Evolutionary conservation across 2,888 invertebrate genomes (phyloP).

Genomic region (Steromphala cineraria): DNA sequence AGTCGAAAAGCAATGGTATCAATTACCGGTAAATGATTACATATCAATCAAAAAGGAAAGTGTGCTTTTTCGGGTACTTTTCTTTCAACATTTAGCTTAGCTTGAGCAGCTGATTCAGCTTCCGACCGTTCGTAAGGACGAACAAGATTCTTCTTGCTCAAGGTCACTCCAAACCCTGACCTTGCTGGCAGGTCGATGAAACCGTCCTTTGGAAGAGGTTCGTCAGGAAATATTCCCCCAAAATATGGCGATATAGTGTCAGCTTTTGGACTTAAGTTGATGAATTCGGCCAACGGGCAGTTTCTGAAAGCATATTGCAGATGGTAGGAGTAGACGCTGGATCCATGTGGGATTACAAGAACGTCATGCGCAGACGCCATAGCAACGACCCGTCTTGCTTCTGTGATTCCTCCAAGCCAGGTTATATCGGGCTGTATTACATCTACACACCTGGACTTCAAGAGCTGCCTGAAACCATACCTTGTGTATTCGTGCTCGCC

Average conservation of each 20-base stretch:
- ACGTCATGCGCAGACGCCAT: conserved; percentile 70
- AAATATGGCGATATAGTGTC: conserved; percentile 70
- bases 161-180: conserved; percentile 71
- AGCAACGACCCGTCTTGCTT: conserved; percentile 68
- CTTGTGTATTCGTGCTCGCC: conserved; percentile 73
- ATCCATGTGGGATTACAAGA: conserved; percentile 71
- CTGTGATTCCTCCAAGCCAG: conserved; percentile 73
- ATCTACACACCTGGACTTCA: conserved; percentile 67
- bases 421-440: conserved; percentile 73
- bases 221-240: conserved; percentile 69
- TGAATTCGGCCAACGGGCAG: conserved; percentile 71
- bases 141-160: conserved; percentile 55
- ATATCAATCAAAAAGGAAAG: conserved; percentile 55
- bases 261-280: conserved; percentile 67
- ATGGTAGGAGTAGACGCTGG: conserved; percentile 72
- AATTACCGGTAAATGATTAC: too few species aligned
- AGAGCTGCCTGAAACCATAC: conserved; percentile 68
- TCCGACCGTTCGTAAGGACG: conserved; percentile 63
- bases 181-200: conserved; percentile 69
- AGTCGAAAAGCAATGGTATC: too few species aligned
- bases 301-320: conserved; percentile 71
- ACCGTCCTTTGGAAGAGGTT: conserved; percentile 69
- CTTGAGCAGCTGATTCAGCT: conserved; percentile 57
- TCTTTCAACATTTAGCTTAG: conserved; percentile 52
- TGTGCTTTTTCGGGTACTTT: conserved; percentile 49